These are phyloP conservation scores for Atta cephalotes DNA, from an alignment of 1,140 invertebrate species.

Conservation along the genomic window DNA sequence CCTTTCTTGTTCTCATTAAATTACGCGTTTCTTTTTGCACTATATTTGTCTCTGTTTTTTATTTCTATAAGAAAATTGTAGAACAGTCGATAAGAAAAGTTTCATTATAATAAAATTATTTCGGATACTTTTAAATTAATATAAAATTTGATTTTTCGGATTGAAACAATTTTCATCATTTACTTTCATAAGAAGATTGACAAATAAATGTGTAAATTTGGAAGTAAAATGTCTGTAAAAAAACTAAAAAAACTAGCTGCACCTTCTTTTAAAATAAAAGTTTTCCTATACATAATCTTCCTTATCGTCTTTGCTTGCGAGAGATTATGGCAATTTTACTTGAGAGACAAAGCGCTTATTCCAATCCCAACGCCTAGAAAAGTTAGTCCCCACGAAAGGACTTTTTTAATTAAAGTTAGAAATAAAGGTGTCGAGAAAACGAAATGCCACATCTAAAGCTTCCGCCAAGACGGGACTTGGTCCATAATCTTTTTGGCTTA, in stretches of 20 bases:
- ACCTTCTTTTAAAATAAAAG: conserved; percentile 30
- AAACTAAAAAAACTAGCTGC: background rate
- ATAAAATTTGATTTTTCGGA: background rate
- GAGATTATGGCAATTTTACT: conserved; percentile 58
- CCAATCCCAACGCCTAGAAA: conserved; percentile 37
- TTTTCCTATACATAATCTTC: conserved; percentile 27
- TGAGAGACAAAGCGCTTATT: conserved; percentile 56
- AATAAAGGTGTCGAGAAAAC: conserved; percentile 57
- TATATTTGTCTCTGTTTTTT: background rate
- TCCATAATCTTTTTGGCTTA: conserved; percentile 47
- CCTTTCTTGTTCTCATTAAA: conserved; percentile 7
- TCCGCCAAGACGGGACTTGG: background rate
- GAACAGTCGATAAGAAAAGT: background rate
- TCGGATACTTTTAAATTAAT: background rate
- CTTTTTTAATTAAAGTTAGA: conserved; percentile 64
- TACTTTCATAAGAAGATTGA: background rate
- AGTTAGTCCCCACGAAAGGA: conserved; percentile 43
- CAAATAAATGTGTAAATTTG: conserved; percentile 22
- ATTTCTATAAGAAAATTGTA: background rate
- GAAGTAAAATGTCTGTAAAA: conserved; percentile 33
- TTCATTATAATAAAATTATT: background rate
- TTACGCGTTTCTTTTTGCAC: background rate
- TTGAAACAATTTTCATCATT: background rate
- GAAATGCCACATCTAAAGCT: conserved; percentile 55
- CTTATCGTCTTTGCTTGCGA: conserved; percentile 41